Evolutionary conservation across 2,797 vertebrate genomes (phyloP).

Genomic region (Sarcophilus harrisii): DNA sequence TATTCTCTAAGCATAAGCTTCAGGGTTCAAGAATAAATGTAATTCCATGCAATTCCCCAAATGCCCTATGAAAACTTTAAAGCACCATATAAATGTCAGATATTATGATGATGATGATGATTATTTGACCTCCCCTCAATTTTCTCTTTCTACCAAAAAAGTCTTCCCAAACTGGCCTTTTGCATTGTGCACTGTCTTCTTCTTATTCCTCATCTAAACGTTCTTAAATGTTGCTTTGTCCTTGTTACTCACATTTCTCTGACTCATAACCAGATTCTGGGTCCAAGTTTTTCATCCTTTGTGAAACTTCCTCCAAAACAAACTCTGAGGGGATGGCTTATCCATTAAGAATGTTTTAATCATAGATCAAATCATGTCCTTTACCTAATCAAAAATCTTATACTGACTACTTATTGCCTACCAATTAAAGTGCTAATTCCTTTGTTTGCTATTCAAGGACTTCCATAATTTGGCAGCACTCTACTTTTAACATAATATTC

Average conservation of each 20-base stretch:
- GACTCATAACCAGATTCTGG: not conserved
- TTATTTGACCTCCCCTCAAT: too few species aligned
- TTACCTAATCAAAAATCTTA: not conserved
- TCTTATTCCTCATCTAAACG: not conserved
- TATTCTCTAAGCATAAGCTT: not conserved
- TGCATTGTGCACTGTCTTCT: not conserved
- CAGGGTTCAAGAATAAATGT: not conserved
- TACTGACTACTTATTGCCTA: not conserved
- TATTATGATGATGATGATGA: not conserved
- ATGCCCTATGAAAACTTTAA: not conserved
- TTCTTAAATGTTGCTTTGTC: not conserved
- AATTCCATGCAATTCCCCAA: too few species aligned
- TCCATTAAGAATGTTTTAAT: not conserved
- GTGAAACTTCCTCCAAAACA: not conserved
- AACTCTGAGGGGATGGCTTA: not conserved
- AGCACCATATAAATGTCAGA: not conserved
- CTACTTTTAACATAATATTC: not conserved
- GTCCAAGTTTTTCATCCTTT: not conserved
- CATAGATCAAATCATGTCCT: not conserved
- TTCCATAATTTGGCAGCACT: not conserved
- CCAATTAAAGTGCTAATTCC: not conserved
- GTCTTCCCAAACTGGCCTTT: not conserved
- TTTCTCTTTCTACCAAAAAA: not conserved
- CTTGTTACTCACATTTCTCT: not conserved
- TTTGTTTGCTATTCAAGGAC: not conserved